phyloP scores from a whole-genome alignment of 2,113 vertebrate genomes.

The Osmerus eperlanus region DNA sequence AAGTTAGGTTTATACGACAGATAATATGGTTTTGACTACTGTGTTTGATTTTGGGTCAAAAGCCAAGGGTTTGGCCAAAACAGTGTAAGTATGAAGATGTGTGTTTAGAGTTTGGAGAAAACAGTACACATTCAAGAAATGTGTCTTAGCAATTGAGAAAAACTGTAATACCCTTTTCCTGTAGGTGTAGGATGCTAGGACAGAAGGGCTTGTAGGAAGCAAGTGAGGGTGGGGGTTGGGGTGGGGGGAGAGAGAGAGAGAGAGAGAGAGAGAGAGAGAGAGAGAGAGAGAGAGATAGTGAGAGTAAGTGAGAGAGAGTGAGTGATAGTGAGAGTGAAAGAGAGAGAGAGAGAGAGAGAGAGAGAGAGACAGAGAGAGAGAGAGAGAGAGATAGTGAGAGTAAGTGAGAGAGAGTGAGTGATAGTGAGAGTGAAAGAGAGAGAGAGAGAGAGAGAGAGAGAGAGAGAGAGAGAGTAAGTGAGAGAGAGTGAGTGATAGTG shows the following conservation, averaged over 20 bases:
- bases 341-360: not conserved
- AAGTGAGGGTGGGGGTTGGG: not conserved
- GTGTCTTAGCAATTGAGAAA: no score
- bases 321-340: not conserved
- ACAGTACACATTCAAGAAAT: no score
- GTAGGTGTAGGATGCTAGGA: constrained; percentile 24
- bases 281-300: not conserved
- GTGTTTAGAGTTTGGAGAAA: no score
- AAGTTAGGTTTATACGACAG: no score
- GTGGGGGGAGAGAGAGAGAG: not conserved
- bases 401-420: no score
- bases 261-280: not conserved
- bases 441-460: not conserved
- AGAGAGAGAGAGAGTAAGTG: no score
- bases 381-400: not conserved
- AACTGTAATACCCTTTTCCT: constrained; percentile 46
- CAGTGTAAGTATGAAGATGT: no score
- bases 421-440: no score
- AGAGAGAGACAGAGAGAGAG: constrained; percentile 4
- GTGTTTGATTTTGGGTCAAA: no score
- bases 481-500: not conserved
- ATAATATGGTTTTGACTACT: no score
- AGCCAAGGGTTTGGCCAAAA: no score
- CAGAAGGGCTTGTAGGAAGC: constrained; percentile 11
- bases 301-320: no score